Percentiles rank a stretch among this genome's conserved stretches.
phyloP scores from a whole-genome alignment of 2,888 invertebrate genomes.

The Dryobota labecula region DNA sequence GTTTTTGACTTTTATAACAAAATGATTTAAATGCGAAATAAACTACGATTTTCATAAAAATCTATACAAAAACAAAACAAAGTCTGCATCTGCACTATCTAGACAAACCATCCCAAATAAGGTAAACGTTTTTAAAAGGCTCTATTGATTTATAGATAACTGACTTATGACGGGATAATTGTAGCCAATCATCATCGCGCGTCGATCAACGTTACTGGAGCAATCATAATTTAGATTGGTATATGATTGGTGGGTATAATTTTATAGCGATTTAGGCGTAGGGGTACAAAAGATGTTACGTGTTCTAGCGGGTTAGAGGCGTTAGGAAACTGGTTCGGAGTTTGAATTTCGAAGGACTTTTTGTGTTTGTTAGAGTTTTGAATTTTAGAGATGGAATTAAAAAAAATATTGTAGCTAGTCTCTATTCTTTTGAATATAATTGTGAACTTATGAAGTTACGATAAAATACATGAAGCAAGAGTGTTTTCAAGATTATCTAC shows the following conservation, averaged over 20 bases:
- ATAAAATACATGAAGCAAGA: too few species aligned
- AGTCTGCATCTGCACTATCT: conserved; percentile 26
- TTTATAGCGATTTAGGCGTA: conserved; percentile 64
- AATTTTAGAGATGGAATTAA: background rate
- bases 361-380: background rate
- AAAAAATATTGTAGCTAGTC: background rate
- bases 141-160: conserved; percentile 78
- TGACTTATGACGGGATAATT: conserved; percentile 77
- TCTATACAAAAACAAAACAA: background rate
- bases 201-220: conserved; percentile 61
- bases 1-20: background rate
- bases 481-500: background rate
- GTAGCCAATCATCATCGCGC: conserved; percentile 71
- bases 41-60: background rate
- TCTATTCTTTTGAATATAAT: background rate
- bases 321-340: conserved; percentile 27
- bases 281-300: conserved; percentile 52
- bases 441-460: background rate
- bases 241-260: conserved; percentile 67
- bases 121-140: conserved; percentile 56
- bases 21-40: conserved; percentile 3
- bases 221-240: conserved; percentile 66
- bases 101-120: conserved; percentile 36
- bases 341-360: conserved; percentile 42
- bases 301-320: conserved; percentile 36